Percentiles rank a stretch among this genome's conserved stretches.
Conservation (phyloP, 2,888 invertebrate species). For the Bursaphelenchus okinawaensis region DNA sequence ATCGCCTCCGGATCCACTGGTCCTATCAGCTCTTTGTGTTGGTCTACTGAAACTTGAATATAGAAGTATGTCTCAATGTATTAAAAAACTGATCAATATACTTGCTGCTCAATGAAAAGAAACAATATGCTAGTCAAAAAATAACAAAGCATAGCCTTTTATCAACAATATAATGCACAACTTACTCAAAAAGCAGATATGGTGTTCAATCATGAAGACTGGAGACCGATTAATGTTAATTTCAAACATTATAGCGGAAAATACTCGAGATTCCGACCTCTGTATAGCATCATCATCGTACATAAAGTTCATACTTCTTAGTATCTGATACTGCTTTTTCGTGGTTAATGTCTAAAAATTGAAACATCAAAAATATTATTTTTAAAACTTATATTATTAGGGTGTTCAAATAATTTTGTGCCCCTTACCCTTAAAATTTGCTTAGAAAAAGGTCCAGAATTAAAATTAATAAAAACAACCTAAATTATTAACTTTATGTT, state of each 20-base stretch:
- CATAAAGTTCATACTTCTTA: slow-evolving; percentile 51
- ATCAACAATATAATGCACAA: too few relatives aligned
- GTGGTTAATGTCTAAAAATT: neutral
- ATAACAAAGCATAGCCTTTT: too few relatives aligned
- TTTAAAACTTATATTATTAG: neutral
- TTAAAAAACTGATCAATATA: neutral
- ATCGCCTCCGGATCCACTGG: slow-evolving; percentile 15
- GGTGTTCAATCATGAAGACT: slow-evolving; percentile 19
- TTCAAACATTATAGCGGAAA: slow-evolving; percentile 19
- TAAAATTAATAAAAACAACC: too few relatives aligned
- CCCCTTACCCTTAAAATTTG: too few relatives aligned
- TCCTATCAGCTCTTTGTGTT: neutral
- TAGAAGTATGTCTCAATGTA: neutral
- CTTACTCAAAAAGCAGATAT: slow-evolving; percentile 21
- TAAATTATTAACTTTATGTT: too few relatives aligned
- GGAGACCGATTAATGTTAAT: slow-evolving; percentile 16
- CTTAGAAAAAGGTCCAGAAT: too few relatives aligned
- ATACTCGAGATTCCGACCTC: slow-evolving; percentile 59
- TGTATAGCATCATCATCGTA: slow-evolving; percentile 58
- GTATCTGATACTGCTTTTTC: neutral
- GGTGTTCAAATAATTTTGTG: too few relatives aligned
- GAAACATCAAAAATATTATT: neutral
- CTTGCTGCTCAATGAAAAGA: neutral
- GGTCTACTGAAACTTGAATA: neutral
- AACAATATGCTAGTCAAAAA: neutral